Evolutionary conservation across 2,797 vertebrate genomes (phyloP).

Genomic region (Rhinatrema bivittatum): DNA sequence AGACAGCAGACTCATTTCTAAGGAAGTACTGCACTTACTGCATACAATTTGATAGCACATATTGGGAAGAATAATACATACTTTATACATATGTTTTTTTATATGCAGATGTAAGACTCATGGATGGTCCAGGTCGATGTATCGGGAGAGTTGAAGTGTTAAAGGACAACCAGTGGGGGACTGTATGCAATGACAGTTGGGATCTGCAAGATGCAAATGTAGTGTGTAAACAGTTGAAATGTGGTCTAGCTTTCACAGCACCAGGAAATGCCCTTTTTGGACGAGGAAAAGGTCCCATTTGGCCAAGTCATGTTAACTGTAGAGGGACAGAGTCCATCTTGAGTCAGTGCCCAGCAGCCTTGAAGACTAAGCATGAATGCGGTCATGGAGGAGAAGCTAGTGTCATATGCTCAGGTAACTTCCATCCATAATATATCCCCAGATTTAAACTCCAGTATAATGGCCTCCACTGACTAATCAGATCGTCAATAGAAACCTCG

Average conservation of each 20-base stretch:
- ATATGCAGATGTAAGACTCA: not conserved
- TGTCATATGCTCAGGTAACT: not conserved
- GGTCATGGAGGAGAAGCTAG: conserved; percentile 1
- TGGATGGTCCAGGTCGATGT: not conserved
- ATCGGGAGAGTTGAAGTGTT: not conserved
- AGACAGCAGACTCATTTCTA: no score
- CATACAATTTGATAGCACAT: no score
- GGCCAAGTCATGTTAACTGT: not conserved
- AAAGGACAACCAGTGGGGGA: not conserved
- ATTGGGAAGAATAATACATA: no score
- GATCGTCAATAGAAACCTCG: no score
- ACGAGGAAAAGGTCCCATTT: not conserved
- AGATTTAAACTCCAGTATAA: no score
- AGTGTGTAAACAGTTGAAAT: conserved; percentile 1
- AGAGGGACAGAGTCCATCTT: not conserved
- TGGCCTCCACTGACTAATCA: no score
- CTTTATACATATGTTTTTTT: no score
- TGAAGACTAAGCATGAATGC: not conserved
- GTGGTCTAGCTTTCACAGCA: not conserved
- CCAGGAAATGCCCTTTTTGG: not conserved
- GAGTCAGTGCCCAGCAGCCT: not conserved
- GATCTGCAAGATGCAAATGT: not conserved
- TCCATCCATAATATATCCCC: no score
- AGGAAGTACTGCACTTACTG: no score
- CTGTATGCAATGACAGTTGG: conserved; percentile 4